These are phyloP conservation scores for Metaphire vulgaris DNA, from an alignment of 1,140 invertebrate genomes.

Conservation along the genomic window DNA sequence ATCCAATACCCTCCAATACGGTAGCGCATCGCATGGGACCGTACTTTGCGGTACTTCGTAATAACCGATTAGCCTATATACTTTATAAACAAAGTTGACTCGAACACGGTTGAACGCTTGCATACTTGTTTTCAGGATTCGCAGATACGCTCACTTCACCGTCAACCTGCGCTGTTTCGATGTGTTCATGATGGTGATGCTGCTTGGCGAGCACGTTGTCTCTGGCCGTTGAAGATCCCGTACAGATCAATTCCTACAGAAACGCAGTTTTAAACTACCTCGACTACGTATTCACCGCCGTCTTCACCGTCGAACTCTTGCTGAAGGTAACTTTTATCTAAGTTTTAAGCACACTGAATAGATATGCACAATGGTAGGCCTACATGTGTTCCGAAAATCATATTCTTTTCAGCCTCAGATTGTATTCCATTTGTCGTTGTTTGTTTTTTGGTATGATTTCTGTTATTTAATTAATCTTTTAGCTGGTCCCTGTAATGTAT, in stretches of 20 bases:
- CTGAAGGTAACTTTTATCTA: slow-evolving; percentile 58
- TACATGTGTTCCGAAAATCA: no score
- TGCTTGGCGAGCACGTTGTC: slow-evolving; percentile 90
- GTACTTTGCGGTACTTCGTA: no score
- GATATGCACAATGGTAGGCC: background rate
- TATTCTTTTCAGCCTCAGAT: no score
- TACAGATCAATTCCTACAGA: slow-evolving; percentile 66
- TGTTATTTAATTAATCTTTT: no score
- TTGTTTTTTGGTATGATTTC: no score
- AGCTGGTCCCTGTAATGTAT: no score
- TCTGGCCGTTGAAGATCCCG: slow-evolving; percentile 93
- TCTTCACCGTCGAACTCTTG: slow-evolving; percentile 97
- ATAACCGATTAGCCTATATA: no score
- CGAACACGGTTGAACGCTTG: no score
- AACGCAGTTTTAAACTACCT: slow-evolving; percentile 89
- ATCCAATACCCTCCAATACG: no score
- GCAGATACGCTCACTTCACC: slow-evolving; percentile 66
- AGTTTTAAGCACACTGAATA: background rate
- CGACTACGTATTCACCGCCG: slow-evolving; percentile 96
- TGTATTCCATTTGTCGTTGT: no score
- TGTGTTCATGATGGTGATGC: slow-evolving; percentile 95
- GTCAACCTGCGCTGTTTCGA: slow-evolving; percentile 95
- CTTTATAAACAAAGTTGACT: no score
- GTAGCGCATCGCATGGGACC: no score
- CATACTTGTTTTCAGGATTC: slow-evolving; percentile 23